These are phyloP conservation scores for Ericerus pela DNA, from an alignment of 1,140 invertebrate genomes.

Conservation along the genomic window DNA sequence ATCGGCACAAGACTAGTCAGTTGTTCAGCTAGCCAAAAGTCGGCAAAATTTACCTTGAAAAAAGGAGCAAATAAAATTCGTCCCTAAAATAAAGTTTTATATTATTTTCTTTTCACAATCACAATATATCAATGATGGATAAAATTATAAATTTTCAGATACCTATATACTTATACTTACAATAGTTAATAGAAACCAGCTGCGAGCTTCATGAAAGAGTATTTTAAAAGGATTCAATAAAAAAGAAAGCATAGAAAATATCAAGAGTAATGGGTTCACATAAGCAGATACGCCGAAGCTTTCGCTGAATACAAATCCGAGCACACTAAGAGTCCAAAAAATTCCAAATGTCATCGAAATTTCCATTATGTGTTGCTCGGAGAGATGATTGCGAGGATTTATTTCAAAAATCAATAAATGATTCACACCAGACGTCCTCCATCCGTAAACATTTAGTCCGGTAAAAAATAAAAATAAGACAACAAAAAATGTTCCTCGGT, in stretches of 20 bases:
- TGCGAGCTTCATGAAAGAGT: constrained; percentile 58
- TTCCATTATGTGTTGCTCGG: constrained; percentile 75
- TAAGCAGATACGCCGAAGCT: constrained; percentile 60
- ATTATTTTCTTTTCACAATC: no score
- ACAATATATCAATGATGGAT: not conserved
- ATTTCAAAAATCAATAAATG: constrained; percentile 88
- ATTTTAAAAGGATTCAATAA: constrained; percentile 66
- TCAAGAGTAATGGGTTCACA: constrained; percentile 55
- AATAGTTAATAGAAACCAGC: constrained; percentile 37
- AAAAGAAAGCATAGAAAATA: constrained; percentile 52
- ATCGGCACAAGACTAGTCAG: constrained; percentile 63
- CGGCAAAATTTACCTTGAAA: constrained; percentile 71
- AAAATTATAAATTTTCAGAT: not conserved
- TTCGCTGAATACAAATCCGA: constrained; percentile 50
- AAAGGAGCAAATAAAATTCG: constrained; percentile 65
- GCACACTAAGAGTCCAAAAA: constrained; percentile 58
- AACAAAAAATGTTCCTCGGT: constrained; percentile 65
- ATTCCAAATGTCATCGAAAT: constrained; percentile 70
- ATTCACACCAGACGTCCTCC: constrained; percentile 77
- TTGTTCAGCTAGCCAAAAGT: constrained; percentile 90
- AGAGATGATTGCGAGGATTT: constrained; percentile 71
- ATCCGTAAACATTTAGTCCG: constrained; percentile 78
- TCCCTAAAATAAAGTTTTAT: constrained; percentile 33
- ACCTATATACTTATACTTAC: constrained; percentile 26
- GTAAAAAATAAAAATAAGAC: constrained; percentile 73